These are phyloP conservation scores for Heterocephalus glaber DNA, from an alignment of 2,113 vertebrate genomes.

Conservation along the genomic window DNA sequence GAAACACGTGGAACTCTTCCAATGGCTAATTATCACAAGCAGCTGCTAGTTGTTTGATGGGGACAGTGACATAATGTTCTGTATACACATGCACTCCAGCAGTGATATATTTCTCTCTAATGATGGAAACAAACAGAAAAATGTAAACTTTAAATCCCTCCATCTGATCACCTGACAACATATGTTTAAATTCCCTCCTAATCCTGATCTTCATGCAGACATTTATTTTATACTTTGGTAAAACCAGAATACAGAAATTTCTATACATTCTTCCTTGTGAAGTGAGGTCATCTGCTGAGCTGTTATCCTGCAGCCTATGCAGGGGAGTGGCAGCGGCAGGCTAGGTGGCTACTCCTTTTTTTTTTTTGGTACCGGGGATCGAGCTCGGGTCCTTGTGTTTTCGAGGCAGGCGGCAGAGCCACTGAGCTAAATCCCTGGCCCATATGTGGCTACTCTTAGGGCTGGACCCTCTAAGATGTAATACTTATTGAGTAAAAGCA, in stretches of 20 bases:
- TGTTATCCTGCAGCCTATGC: neutral
- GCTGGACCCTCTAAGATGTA: neutral
- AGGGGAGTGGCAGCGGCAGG: neutral
- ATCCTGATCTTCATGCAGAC: neutral
- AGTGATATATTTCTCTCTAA: neutral
- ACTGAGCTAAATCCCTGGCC: too few species aligned
- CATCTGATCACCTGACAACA: neutral
- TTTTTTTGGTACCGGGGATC: too few species aligned
- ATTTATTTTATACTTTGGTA: neutral
- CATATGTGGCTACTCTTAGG: neutral
- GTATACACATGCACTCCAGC: neutral
- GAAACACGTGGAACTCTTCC: neutral
- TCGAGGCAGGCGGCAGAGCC: too few species aligned
- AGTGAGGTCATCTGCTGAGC: neutral
- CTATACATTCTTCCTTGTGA: neutral
- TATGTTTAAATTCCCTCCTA: neutral
- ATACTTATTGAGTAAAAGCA: neutral
- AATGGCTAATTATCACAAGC: neutral
- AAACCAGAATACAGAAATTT: slow-evolving; percentile 8
- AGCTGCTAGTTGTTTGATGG: neutral
- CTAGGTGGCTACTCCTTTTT: too few species aligned
- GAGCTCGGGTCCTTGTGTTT: too few species aligned
- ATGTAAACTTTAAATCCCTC: neutral
- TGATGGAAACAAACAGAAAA: neutral
- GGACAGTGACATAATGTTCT: neutral